Evolutionary conservation across 2,797 vertebrate genomes (phyloP).

Genomic region (Premnoplex brunnescens): DNA sequence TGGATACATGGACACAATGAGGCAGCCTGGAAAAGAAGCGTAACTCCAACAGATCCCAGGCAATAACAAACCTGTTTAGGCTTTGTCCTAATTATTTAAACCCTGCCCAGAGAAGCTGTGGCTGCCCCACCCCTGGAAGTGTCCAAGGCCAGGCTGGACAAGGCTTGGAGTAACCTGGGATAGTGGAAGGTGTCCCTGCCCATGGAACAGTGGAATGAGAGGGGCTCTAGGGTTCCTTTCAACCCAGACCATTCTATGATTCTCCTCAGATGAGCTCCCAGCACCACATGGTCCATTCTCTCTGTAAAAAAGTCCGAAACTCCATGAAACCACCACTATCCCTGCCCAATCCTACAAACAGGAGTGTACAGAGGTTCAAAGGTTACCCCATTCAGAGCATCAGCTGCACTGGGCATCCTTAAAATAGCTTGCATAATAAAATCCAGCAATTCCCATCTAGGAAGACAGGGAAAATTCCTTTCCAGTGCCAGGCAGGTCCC

Average conservation of each 20-base stretch:
- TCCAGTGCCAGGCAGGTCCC: neutral
- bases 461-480: neutral
- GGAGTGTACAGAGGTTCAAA: neutral
- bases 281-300: neutral
- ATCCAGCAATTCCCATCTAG: neutral
- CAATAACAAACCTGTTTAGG: fast-evolving
- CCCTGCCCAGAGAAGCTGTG: neutral
- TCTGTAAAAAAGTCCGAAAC: neutral
- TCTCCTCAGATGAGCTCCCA: neutral
- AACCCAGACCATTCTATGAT: neutral
- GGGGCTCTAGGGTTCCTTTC: neutral
- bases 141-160: fast-evolving
- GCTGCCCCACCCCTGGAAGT: neutral
- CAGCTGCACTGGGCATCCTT: neutral
- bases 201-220: neutral
- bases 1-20: fast-evolving
- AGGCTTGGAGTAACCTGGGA: neutral
- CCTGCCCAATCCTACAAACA: neutral
- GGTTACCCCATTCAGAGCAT: neutral
- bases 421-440: neutral
- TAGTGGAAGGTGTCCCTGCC: neutral
- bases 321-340: neutral
- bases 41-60: neutral
- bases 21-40: neutral
- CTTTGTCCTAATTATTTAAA: neutral